Conservation (phyloP, 2,113 vertebrate genomes). For the Leptobrachium ailaonicum region DNA sequence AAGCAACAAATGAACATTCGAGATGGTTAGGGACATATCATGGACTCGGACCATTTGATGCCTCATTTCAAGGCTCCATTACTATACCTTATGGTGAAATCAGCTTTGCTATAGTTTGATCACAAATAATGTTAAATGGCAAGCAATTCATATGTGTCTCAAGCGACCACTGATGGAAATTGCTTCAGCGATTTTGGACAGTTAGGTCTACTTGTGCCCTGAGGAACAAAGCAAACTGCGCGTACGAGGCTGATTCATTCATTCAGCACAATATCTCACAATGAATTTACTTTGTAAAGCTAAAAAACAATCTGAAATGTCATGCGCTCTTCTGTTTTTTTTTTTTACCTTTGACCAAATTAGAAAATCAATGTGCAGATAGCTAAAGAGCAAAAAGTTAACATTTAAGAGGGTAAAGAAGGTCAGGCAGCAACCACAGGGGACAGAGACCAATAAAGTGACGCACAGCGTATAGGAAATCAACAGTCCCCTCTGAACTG, state of each 20-base stretch:
- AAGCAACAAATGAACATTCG: conserved; percentile 20
- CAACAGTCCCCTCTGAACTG: background rate
- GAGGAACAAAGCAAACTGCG: background rate
- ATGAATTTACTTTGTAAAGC: conserved; percentile 6
- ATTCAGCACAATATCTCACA: background rate
- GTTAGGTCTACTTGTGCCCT: conserved; percentile 10
- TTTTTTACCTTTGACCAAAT: background rate
- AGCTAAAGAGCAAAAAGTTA: conserved; percentile 8
- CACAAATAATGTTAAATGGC: conserved; percentile 18
- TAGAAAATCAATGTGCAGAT: background rate
- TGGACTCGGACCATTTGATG: conserved; percentile 43
- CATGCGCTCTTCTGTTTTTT: conserved; percentile 6
- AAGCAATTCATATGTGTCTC: conserved; percentile 25
- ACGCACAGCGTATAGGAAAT: conserved; percentile 5
- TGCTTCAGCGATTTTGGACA: conserved; percentile 4
- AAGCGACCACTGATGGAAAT: background rate
- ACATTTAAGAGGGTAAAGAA: conserved; percentile 33
- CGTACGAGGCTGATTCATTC: background rate
- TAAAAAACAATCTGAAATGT: conserved; percentile 18
- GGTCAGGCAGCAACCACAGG: conserved; percentile 21
- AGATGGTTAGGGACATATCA: conserved; percentile 29
- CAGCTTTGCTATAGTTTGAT: conserved; percentile 33
- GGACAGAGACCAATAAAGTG: conserved; percentile 13
- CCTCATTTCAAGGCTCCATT: conserved; percentile 31
- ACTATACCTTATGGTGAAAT: conserved; percentile 29